These are phyloP conservation scores for Leguminivora glycinivorella DNA, from an alignment of 1,140 invertebrate species.

Conservation along the genomic window DNA sequence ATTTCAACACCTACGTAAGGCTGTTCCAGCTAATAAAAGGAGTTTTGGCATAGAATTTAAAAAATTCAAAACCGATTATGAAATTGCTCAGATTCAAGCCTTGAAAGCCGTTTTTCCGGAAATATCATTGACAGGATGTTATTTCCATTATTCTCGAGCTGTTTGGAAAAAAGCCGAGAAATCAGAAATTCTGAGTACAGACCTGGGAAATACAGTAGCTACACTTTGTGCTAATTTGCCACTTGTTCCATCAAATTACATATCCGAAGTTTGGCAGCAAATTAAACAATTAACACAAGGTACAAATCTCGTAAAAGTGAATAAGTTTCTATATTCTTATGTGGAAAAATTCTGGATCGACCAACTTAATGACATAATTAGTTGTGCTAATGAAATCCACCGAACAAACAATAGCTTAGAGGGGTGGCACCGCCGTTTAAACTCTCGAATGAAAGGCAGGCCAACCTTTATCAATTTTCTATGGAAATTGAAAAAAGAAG, in stretches of 20 bases:
- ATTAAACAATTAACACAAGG: conserved; percentile 24
- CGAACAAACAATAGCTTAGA: conserved; percentile 26
- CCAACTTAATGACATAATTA: conserved; percentile 1
- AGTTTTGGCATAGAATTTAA: neutral
- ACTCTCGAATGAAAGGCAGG: conserved; percentile 11
- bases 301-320: neutral
- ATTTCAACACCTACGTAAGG: conserved; percentile 8
- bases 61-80: conserved; percentile 4
- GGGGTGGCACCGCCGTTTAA: conserved; percentile 24
- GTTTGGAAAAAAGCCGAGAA: conserved; percentile 19
- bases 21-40: neutral
- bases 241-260: conserved; percentile 17
- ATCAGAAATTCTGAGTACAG: conserved; percentile 4
- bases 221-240: conserved; percentile 23
- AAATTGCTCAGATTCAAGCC: neutral
- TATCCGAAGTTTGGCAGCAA: conserved; percentile 25
- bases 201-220: conserved; percentile 2
- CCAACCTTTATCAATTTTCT: conserved; percentile 21
- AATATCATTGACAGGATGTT: conserved; percentile 17
- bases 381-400: conserved; percentile 24
- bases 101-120: conserved; percentile 7
- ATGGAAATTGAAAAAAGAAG: conserved; percentile 17
- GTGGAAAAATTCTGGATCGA: neutral
- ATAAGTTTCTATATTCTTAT: conserved; percentile 8
- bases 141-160: conserved; percentile 15